Evolutionary conservation across 2,113 vertebrate species (phyloP), one percentile per base, ranked within the genome.

Genomic region (Oreochromis tanganicae): DNA sequence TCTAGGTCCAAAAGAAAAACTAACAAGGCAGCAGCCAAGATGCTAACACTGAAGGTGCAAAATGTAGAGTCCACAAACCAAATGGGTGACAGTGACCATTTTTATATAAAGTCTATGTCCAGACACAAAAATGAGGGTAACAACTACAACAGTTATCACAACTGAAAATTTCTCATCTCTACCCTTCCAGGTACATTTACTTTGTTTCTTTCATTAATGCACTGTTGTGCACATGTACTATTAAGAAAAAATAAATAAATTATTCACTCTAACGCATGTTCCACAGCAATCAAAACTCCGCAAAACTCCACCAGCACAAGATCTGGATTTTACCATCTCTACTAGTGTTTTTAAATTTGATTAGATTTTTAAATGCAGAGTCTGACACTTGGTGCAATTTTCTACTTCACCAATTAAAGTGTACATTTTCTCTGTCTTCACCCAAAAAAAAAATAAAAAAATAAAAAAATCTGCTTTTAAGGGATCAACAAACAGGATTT

Each of bases 361-460:
- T 61, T 32, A 2, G 4, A 66, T 34, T 34, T 66, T 66, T 66
- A 38, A 38, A 38, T 66, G 61, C 19, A 66, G 34, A 2, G 61
- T 38, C 34, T 34, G 29, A 66, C 6, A 38, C 34, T 66, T 66
- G 61, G 32, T n/a, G 61, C 9, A 0, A 38, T 66, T n/a, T 66
- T 66, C 0, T 2, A 66, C 9, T n/a, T 38, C 32, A 11, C 29
- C 0, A 63, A 63, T 63, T 34, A 63, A 19, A 63, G 59, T 3
- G 9, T 36, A 5, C 9, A 36, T 63, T 19, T 63, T 63, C 8
- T 36, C 59, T 19, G 5, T n/a, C 17, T 63, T 63, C 59, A 63
- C 17, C 17, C 12, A 36, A 63, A 36, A 63, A 54, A 11, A 17
- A 9, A 0, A 5, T 24, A 24, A 24, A 24, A 24, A 24, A 24